Evolutionary conservation across 2,888 invertebrate genomes (phyloP), one percentile per base, ranked within the genome.

Genomic region (Ptychoptera contaminata): DNA sequence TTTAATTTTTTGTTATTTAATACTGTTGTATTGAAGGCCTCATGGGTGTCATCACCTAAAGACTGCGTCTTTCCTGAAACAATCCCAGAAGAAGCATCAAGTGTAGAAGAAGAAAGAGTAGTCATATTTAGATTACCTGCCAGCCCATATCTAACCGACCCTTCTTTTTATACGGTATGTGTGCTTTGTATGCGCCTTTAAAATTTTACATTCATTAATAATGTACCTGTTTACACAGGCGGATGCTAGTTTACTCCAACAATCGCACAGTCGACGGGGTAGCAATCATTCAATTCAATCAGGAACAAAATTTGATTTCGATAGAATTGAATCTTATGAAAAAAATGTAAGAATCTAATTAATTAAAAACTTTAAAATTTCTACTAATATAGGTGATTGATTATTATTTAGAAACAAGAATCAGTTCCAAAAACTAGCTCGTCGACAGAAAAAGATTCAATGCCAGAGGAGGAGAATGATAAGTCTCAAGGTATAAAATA

Each of bases 61-160:
- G 88, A 88, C 50, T 85, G 83, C 12, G 80, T 80, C 46, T 88
- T 90, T 59, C 90, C 90, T 9, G 90, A 90, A 71, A 90, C 90
- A 8, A 90, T 90, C 54, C 90, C 90, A 0, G 90, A 91, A 66
- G 90, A 91, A 63, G 88, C 86, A 58, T 90, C 90, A 4, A 90
- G 88, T 55, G 82, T 87, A 44, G 91, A 91, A 64, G 90, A 90
- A 58, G 90, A 90, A 61, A 87, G 90, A 60, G 87, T 91, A 57
- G 88, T 88, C 45, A 88, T 90, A 56, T 87, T 88, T 61, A 73
- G 87, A 16, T 66, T 88, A 32, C 87, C 87, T 2, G 81, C 85
- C 1, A 73, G 80, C 46, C 82, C 82, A 4, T 73, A 80, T 40
- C 70, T 80, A 39, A 77, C 79, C 61, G 82, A 85, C 53, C 76